Conservation (phyloP, 2,797 vertebrate species). For the Tapirus indicus region DNA sequence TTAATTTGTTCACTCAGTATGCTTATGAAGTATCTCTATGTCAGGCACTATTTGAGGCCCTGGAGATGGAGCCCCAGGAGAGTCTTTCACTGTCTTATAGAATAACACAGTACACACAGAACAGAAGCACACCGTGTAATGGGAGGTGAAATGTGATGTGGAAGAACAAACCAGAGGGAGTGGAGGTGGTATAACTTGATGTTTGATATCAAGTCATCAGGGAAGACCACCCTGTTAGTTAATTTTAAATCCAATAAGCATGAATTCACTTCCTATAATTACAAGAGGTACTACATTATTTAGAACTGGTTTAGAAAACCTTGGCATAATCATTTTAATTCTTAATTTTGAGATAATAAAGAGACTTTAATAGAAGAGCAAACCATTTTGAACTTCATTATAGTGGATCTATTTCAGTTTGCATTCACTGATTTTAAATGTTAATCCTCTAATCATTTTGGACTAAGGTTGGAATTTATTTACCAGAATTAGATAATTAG, state of each 20-base stretch:
- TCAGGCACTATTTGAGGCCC: background rate
- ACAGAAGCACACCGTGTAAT: background rate
- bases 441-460: constrained; percentile 75
- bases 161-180: background rate
- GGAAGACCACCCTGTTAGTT: background rate
- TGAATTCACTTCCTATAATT: background rate
- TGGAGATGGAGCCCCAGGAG: background rate
- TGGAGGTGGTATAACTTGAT: background rate
- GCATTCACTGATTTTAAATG: constrained; percentile 54
- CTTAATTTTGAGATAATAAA: constrained; percentile 59
- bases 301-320: constrained; percentile 39
- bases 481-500: constrained; percentile 74
- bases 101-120: background rate
- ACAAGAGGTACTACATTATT: background rate
- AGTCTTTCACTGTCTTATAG: background rate
- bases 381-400: constrained; percentile 44
- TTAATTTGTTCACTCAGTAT: background rate
- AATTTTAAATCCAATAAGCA: constrained; percentile 9
- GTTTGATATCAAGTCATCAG: background rate
- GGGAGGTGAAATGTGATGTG: background rate
- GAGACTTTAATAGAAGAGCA: constrained; percentile 43
- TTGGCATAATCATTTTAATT: constrained; percentile 40
- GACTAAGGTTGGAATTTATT: constrained; percentile 68
- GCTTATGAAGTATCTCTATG: background rate
- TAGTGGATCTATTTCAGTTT: constrained; percentile 60